These are phyloP conservation scores for Chrysoperla carnea DNA, from an alignment of 1,140 invertebrate species.

Conservation along the genomic window DNA sequence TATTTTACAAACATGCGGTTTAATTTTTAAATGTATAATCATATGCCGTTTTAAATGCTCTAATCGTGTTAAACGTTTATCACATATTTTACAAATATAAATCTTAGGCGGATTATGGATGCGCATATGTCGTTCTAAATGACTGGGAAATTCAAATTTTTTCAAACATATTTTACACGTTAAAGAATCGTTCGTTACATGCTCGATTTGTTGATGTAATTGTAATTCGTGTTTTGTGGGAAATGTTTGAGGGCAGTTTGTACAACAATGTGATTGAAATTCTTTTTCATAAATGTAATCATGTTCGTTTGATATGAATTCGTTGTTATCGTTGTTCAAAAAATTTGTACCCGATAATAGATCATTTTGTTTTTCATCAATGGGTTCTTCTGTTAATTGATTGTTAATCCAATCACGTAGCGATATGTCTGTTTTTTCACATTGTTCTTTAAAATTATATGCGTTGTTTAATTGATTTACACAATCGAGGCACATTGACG, in stretches of 20 bases:
- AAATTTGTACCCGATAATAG: neutral
- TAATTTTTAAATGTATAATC: conserved; percentile 18
- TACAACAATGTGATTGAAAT: neutral
- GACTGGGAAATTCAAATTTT: conserved; percentile 15
- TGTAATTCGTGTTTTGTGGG: too few species aligned
- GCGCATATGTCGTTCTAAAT: conserved; percentile 16
- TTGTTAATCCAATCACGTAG: conserved; percentile 18
- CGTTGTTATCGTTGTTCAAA: neutral
- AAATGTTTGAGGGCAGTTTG: neutral
- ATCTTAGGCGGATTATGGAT: conserved; percentile 17
- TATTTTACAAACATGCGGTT: conserved; percentile 29
- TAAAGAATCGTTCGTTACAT: neutral
- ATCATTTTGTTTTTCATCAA: neutral
- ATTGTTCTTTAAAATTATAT: conserved; percentile 24
- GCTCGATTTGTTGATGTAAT: too few species aligned
- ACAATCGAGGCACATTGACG: conserved; percentile 19
- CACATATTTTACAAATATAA: conserved; percentile 20
- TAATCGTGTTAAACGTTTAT: conserved; percentile 17
- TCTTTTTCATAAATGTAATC: neutral
- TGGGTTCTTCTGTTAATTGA: neutral
- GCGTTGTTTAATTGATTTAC: conserved; percentile 20
- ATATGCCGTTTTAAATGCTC: conserved; percentile 20
- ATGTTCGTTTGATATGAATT: neutral
- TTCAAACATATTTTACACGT: conserved; percentile 17
- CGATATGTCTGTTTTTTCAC: conserved; percentile 28